These are phyloP conservation scores for Malurus leucopterus DNA, from an alignment of 2,797 vertebrate genomes.

Conservation along the genomic window DNA sequence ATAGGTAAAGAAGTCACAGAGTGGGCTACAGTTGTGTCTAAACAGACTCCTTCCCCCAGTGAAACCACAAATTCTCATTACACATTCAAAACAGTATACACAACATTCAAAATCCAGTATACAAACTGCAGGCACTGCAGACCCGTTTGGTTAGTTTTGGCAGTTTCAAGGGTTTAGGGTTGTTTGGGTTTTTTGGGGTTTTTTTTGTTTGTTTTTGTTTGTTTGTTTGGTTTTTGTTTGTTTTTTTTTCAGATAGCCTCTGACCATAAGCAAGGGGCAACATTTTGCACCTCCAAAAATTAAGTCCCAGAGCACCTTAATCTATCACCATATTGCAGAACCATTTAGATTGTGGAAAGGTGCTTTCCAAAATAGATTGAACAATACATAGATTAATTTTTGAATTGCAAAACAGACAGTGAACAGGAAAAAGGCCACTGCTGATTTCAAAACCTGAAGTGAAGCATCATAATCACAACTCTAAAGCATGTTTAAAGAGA, in stretches of 20 bases:
- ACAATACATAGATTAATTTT: background rate
- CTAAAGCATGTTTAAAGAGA: background rate
- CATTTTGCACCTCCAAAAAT: background rate
- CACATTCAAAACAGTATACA: background rate
- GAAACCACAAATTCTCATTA: background rate
- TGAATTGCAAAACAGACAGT: background rate
- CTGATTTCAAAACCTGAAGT: background rate
- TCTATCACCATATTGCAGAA: background rate
- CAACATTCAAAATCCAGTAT: background rate
- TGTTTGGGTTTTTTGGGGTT: rapidly evolving
- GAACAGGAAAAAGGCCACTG: background rate
- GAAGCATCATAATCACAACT: background rate
- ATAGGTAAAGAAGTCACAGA: background rate
- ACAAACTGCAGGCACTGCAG: background rate
- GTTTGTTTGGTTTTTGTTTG: background rate
- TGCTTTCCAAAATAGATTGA: background rate
- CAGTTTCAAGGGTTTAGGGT: background rate
- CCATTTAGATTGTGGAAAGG: background rate
- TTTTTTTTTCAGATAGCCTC: background rate
- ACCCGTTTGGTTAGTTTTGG: background rate
- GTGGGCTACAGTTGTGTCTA: background rate
- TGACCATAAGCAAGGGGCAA: background rate
- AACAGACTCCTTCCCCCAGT: background rate
- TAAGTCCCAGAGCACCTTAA: background rate
- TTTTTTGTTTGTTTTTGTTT: background rate